These are phyloP conservation scores for Altica lythri DNA, from an alignment of 2,888 invertebrate genomes.

Conservation along the genomic window DNA sequence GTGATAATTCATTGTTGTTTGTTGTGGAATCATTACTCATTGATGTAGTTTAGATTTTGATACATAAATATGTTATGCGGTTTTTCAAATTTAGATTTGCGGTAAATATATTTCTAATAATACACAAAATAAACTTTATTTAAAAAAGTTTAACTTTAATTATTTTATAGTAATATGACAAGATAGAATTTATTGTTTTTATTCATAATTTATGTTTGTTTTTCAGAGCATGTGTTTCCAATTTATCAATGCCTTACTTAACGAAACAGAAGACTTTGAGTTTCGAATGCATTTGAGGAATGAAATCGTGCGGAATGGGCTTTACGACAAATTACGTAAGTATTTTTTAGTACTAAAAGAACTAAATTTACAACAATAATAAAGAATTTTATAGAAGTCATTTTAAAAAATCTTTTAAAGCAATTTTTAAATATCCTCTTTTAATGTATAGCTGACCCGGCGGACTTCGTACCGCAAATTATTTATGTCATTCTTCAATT, in stretches of 20 bases:
- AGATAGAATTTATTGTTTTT: not conserved
- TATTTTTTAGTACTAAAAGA: constrained; percentile 7
- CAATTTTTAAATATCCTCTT: too few species aligned
- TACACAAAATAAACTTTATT: too few species aligned
- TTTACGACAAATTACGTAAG: constrained; percentile 78
- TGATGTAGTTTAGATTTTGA: too few species aligned
- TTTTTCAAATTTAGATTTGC: not conserved
- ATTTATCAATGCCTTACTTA: constrained; percentile 91
- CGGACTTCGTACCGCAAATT: too few species aligned
- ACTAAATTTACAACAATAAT: not conserved
- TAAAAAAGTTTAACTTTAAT: too few species aligned
- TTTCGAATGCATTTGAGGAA: constrained; percentile 92
- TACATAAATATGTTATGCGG: not conserved
- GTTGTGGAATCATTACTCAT: too few species aligned
- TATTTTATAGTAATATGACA: too few species aligned
- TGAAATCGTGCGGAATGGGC: constrained; percentile 92
- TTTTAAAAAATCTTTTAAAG: too few species aligned
- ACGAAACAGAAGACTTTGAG: constrained; percentile 87
- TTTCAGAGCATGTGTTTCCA: constrained; percentile 84
- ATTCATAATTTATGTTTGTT: constrained; percentile 19
- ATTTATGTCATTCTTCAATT: too few species aligned
- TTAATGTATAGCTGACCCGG: too few species aligned
- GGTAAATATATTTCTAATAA: too few species aligned
- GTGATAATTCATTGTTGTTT: not conserved
- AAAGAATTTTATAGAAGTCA: too few species aligned